Percentiles rank a stretch among this genome's conserved stretches.
Evolutionary conservation across 64 coral and sea anemone species (phyloP).

Genomic region (Trachythela sp.): DNA sequence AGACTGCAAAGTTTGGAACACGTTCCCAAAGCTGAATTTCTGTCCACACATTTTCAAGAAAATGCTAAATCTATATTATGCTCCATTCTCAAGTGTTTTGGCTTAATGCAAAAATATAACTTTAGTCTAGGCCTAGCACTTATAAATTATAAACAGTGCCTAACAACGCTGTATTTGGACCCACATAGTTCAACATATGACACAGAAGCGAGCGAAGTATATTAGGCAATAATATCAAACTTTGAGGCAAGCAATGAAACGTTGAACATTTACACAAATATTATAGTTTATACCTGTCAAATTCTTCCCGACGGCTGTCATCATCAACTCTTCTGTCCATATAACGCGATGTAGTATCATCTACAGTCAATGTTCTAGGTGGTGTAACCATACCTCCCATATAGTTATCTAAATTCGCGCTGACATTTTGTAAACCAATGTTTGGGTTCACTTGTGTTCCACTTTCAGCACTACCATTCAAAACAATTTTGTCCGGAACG

Average conservation of each 20-base stretch:
- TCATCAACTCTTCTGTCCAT: background rate
- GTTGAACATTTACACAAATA: background rate
- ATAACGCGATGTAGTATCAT: slow-evolving; percentile 51
- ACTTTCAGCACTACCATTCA: background rate
- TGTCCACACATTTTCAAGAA: no score
- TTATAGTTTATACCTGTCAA: background rate
- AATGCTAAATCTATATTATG: no score
- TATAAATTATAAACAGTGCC: no score
- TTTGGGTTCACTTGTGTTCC: background rate
- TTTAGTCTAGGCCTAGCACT: no score
- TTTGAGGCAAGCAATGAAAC: background rate
- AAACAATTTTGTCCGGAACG: background rate
- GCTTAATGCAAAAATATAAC: no score
- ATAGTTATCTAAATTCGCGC: slow-evolving; percentile 36
- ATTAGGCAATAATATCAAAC: no score
- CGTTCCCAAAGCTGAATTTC: no score
- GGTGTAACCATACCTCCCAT: slow-evolving; percentile 85
- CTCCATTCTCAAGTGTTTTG: no score
- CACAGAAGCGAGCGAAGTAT: no score
- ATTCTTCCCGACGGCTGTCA: background rate
- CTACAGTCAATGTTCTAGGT: slow-evolving; percentile 83
- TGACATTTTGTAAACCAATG: background rate
- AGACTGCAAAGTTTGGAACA: no score
- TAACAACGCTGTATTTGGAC: no score
- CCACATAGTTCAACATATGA: no score